These are phyloP conservation scores for Phocoena sinus DNA, from an alignment of 2,113 vertebrate species.

Conservation along the genomic window DNA sequence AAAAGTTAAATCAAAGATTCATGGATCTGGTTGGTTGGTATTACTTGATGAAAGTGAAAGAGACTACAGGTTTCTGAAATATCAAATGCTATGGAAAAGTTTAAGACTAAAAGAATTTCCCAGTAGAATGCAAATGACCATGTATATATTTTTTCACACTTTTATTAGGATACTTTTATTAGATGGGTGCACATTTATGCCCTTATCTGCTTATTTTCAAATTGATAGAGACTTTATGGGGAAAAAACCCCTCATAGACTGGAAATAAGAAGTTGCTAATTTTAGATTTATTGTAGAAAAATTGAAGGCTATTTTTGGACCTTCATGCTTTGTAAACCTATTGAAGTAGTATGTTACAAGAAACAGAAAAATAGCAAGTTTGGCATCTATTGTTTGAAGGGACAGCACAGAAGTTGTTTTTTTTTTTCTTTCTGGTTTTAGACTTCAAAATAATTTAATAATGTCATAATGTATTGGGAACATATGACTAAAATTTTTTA, in stretches of 20 bases:
- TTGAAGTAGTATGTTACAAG: neutral
- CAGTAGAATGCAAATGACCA: neutral
- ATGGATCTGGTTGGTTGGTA: neutral
- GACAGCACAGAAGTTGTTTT: neutral
- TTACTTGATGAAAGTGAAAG: constrained; percentile 35
- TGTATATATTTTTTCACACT: constrained; percentile 20
- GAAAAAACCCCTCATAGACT: neutral
- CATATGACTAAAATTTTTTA: neutral
- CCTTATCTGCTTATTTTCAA: neutral
- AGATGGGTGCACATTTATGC: neutral
- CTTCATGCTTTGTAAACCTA: neutral
- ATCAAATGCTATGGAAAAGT: neutral
- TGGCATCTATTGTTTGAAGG: constrained; percentile 1
- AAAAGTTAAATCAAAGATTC: neutral
- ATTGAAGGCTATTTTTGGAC: constrained; percentile 11
- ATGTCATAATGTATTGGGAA: neutral
- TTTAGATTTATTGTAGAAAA: constrained; percentile 49
- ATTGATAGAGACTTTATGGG: neutral
- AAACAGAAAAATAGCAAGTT: neutral
- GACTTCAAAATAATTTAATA: constrained; percentile 26
- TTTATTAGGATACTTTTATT: neutral
- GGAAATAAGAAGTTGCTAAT: constrained; percentile 37
- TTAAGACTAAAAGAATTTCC: constrained; percentile 1
- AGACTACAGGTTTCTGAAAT: neutral
- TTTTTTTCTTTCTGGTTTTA: neutral